phyloP scores from a whole-genome alignment of 1,140 invertebrate species.

The Goniozus legneri region DNA sequence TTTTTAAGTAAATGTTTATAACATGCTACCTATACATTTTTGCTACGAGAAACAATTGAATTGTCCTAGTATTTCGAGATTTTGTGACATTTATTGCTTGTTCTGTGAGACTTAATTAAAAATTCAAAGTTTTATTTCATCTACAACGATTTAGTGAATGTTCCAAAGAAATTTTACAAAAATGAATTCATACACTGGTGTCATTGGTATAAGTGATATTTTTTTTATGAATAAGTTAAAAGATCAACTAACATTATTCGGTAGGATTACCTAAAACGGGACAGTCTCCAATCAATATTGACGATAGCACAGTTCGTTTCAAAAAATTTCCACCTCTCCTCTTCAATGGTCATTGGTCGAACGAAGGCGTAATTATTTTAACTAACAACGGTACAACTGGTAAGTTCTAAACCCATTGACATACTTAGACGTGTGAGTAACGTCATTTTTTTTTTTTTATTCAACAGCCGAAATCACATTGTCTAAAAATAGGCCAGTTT shows the following conservation, averaged over 20 bases:
- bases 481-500: conserved; percentile 28
- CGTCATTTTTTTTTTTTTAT: neutral
- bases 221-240: neutral
- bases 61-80: no score
- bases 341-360: conserved; percentile 36
- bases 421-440: neutral
- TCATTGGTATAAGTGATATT: neutral
- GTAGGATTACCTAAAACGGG: conserved; percentile 23
- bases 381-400: conserved; percentile 45
- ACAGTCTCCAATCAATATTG: conserved; percentile 34
- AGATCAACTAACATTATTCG: no score
- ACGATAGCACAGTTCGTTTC: conserved; percentile 16
- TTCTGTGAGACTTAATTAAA: no score
- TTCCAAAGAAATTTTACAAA: no score
- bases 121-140: no score
- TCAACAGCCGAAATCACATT: conserved; percentile 22
- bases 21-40: no score
- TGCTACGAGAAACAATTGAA: no score
- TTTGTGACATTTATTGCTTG: no score
- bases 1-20: no score
- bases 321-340: conserved; percentile 23
- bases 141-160: no score
- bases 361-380: conserved; percentile 45
- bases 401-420: conserved; percentile 14
- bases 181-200: no score